Percentiles rank a stretch among this genome's conserved stretches.
Evolutionary conservation across 2,888 invertebrate species (phyloP).

Genomic region (Adelphocoris suturalis): DNA sequence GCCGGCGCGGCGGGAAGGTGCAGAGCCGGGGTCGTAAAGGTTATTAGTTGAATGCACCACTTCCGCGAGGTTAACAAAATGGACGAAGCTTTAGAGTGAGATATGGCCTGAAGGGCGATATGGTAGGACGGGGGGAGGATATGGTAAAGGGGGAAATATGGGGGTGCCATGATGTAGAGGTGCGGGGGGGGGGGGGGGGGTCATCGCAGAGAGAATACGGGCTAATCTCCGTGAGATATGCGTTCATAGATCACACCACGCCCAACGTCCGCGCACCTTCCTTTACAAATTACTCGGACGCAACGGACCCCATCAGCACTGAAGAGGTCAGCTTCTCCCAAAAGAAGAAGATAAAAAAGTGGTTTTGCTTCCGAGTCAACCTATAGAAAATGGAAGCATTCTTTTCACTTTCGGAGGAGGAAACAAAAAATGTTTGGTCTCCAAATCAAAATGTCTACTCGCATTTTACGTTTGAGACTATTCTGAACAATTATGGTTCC

Average conservation of each 20-base stretch:
- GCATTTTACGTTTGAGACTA: too few species aligned
- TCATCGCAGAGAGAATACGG: too few species aligned
- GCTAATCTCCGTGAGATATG: too few species aligned
- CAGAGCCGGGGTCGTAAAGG: neutral
- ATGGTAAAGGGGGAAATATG: neutral
- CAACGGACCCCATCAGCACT: neutral
- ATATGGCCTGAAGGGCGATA: neutral
- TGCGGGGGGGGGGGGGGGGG: too few species aligned
- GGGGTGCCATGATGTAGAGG: neutral
- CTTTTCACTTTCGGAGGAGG: too few species aligned
- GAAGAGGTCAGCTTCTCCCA: conserved; percentile 6
- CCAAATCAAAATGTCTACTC: too few species aligned
- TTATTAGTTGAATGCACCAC: conserved; percentile 36
- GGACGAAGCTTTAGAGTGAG: neutral
- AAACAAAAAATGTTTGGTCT: too few species aligned
- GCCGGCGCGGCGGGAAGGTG: neutral
- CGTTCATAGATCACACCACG: conserved; percentile 25
- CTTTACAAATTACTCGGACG: neutral
- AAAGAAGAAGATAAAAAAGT: neutral
- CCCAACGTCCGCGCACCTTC: neutral
- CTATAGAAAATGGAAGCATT: too few species aligned
- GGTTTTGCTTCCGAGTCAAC: neutral
- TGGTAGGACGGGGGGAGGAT: too few species aligned
- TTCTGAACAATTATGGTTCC: too few species aligned
- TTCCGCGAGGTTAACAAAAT: conserved; percentile 22